phyloP scores from a whole-genome alignment of 2,888 invertebrate species.

The Drosophila koepferae region DNA sequence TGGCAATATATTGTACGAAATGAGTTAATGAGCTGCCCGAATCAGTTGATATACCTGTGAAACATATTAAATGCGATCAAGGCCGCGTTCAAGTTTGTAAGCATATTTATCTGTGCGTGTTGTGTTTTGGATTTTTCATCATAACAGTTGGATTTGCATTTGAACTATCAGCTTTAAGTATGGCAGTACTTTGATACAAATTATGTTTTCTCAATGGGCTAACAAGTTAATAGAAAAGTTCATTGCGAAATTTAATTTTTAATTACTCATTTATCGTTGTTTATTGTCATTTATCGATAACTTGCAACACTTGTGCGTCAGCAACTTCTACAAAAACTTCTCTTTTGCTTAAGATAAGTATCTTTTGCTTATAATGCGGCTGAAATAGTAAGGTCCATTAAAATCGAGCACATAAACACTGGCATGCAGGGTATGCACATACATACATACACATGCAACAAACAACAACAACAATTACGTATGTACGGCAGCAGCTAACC shows the following conservation, averaged over 20 bases:
- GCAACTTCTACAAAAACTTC: not conserved
- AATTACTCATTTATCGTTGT: not conserved
- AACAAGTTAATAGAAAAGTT: not conserved
- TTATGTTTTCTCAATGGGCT: conserved; percentile 1
- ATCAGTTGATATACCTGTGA: conserved; percentile 53
- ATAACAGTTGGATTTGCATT: conserved; percentile 38
- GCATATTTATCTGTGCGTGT: conserved; percentile 5
- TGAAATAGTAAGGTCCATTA: conserved; percentile 47
- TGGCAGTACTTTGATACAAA: not conserved
- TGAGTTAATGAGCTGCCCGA: conserved; percentile 50
- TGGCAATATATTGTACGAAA: conserved; percentile 30
- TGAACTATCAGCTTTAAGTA: conserved; percentile 27
- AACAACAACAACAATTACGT: conserved; percentile 38
- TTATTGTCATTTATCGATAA: not conserved
- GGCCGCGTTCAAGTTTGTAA: conserved; percentile 39
- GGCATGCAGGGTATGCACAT: conserved; percentile 2
- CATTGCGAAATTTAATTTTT: not conserved
- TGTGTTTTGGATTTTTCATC: conserved; percentile 7
- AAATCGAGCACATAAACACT: conserved; percentile 42
- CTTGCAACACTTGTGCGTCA: not conserved
- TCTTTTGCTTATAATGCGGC: conserved; percentile 17
- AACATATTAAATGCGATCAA: conserved; percentile 62
- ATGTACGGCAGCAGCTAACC: conserved; percentile 47
- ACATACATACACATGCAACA: conserved; percentile 5
- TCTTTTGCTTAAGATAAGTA: not conserved